A percentile compares a stretch with the other conserved stretches of the same genome.
These are phyloP conservation scores for Bellardia pandia DNA, from an alignment of 2,888 invertebrate genomes.

Conservation along the genomic window DNA sequence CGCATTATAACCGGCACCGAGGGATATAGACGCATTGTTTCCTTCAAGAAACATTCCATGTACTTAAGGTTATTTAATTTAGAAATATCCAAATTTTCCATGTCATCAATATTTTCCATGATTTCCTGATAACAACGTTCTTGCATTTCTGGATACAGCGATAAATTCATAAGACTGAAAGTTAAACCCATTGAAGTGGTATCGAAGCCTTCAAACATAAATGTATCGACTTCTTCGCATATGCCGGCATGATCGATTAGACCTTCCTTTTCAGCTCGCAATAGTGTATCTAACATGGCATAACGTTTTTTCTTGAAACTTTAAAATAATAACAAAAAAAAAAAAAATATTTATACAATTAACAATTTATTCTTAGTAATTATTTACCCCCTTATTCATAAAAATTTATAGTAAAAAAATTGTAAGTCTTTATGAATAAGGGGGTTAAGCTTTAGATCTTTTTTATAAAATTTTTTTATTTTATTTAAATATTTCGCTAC, in stretches of 20 bases:
- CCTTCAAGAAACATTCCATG: constrained; percentile 88
- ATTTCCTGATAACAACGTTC: constrained; percentile 79
- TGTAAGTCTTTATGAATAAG: too few species aligned
- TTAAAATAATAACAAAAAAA: background rate
- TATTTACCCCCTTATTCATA: too few species aligned
- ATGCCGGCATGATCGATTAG: constrained; percentile 84
- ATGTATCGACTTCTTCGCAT: constrained; percentile 89
- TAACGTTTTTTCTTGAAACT: constrained; percentile 76
- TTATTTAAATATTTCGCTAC: too few species aligned
- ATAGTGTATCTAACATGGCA: constrained; percentile 79
- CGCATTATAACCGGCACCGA: constrained; percentile 87
- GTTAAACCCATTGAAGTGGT: constrained; percentile 79
- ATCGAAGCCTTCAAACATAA: constrained; percentile 84
- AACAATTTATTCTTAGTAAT: too few species aligned
- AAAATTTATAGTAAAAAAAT: too few species aligned
- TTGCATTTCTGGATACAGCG: constrained; percentile 77
- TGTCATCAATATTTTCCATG: constrained; percentile 75
- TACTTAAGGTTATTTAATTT: constrained; percentile 78
- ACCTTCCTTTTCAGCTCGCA: constrained; percentile 77
- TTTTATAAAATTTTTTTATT: too few species aligned
- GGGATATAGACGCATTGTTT: constrained; percentile 87
- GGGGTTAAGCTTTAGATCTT: too few species aligned
- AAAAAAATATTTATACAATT: too few species aligned
- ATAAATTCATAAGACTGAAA: constrained; percentile 79
- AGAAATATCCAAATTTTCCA: constrained; percentile 72